These are phyloP conservation scores for Lomographa bimaculata DNA, from an alignment of 2,888 invertebrate genomes.

Conservation along the genomic window DNA sequence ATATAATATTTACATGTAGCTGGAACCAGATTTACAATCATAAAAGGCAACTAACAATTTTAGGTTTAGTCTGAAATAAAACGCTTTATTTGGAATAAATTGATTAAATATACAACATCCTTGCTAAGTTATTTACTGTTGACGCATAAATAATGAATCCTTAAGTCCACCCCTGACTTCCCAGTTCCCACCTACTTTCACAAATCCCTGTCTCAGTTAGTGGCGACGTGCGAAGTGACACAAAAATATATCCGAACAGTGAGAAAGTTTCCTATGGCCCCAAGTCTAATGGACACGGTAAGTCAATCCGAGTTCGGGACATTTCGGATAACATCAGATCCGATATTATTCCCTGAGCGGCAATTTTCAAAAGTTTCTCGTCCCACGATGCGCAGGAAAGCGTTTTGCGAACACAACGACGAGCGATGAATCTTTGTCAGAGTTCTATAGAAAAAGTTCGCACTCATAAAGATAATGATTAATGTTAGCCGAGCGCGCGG, in stretches of 20 bases:
- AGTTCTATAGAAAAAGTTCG: conserved; percentile 48
- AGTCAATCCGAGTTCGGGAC: conserved; percentile 37
- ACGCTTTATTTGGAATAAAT: too few relatives aligned
- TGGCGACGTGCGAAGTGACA: conserved; percentile 14
- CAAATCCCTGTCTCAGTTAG: conserved; percentile 21
- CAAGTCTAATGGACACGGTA: conserved; percentile 37
- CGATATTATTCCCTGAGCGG: conserved; percentile 40
- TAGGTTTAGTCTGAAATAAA: too few relatives aligned
- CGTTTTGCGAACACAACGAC: conserved; percentile 44
- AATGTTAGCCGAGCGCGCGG: conserved; percentile 21
- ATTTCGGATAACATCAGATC: conserved; percentile 31
- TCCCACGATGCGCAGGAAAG: conserved; percentile 33
- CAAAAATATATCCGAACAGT: conserved; percentile 40
- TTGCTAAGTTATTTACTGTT: too few relatives aligned
- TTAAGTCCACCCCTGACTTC: conserved; percentile 9
- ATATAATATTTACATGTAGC: too few relatives aligned
- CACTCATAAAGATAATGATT: conserved; percentile 37
- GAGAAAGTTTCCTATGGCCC: conserved; percentile 44
- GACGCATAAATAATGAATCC: conserved; percentile 17
- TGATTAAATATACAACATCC: conserved; percentile 12
- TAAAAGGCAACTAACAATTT: too few relatives aligned
- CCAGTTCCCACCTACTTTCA: conserved; percentile 16
- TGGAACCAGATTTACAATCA: too few relatives aligned
- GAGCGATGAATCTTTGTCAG: conserved; percentile 54
- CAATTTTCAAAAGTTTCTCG: conserved; percentile 49